These are phyloP conservation scores for Apantesis nais DNA, from an alignment of 2,888 invertebrate genomes.

Conservation along the genomic window DNA sequence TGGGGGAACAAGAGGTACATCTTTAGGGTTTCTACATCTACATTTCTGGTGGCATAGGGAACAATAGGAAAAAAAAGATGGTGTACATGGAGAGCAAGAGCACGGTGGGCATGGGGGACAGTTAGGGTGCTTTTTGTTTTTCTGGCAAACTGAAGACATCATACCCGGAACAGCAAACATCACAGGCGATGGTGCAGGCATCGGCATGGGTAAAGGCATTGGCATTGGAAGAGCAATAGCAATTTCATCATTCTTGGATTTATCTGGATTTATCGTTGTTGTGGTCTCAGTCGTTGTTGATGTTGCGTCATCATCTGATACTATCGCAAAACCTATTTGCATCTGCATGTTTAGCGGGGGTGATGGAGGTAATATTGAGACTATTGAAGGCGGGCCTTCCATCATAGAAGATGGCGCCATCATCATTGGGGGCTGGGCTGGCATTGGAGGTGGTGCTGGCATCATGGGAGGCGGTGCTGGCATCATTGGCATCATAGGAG, in stretches of 20 bases:
- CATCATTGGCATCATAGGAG: background rate
- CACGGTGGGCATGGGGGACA: conserved; percentile 77
- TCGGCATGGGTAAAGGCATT: conserved; percentile 37
- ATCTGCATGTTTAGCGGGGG: conserved; percentile 12
- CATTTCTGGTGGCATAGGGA: conserved; percentile 73
- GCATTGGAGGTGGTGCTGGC: background rate
- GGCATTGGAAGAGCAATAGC: conserved; percentile 10
- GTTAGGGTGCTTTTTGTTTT: conserved; percentile 37
- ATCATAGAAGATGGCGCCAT: background rate
- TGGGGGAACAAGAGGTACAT: conserved; percentile 54
- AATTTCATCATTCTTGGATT: background rate
- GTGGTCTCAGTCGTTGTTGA: background rate
- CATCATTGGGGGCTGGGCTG: background rate
- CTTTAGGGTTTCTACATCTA: conserved; percentile 57
- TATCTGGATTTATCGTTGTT: conserved; percentile 10
- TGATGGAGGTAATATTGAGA: background rate
- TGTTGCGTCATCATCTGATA: conserved; percentile 2
- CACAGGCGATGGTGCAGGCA: conserved; percentile 27
- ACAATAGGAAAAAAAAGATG: conserved; percentile 74
- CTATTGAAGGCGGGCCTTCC: background rate
- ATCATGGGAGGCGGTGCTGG: background rate
- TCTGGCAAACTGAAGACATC: conserved; percentile 35
- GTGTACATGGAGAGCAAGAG: conserved; percentile 70
- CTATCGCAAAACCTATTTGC: conserved; percentile 15
- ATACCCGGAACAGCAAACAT: conserved; percentile 60